Evolutionary conservation across 2,797 vertebrate genomes (phyloP), one percentile per base, ranked within the genome.

Genomic region (Capromys pilorides): DNA sequence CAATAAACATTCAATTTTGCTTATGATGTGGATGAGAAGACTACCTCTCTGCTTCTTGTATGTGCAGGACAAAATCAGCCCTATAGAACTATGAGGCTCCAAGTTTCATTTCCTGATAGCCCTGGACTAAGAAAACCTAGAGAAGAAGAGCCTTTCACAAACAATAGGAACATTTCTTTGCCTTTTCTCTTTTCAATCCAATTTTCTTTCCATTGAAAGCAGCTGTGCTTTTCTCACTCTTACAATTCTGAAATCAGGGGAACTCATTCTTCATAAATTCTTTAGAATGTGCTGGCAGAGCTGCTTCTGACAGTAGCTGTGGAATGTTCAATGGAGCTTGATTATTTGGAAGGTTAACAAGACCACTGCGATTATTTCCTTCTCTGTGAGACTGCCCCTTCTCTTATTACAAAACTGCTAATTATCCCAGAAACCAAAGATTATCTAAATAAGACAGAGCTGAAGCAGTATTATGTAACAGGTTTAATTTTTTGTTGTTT

Each of bases 211-310:
- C 81, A 75, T 95, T 96, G 95, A 93, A 94, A 94, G 94, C 96
- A 97, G 96, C 96, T 97, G 96, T 88, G 96, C 85, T 94, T 97
- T 96, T 96, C 94, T 96, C 73, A 36, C 66, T 81, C 93, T 67
- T 84, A 95, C 94, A 97, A 96, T 95, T 96, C 86, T 93, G 95
- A 97, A 97, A 97, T 97, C 95, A 97, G 94, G 39, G 84, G 82
- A 94, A 93, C 91, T 81, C 85, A 31, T 88, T 95, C 84, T 96
- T 96, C 77, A 54, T 89, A 81, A 94, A 88, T 93, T 59, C 94
- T 90, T 88, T 85, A 64, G 88, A 95, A 94, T 91, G 75, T 78
- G 83, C 89, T 95, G 93, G 96, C 95, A 95, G 93, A 95, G 95
- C 93, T 83, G 78, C 94, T 91, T 90, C 93, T 94, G 81, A 94